Evolutionary conservation across 1,140 invertebrate species (phyloP), one percentile per base, ranked within the genome.

Genomic region (Drosophila nikananu): DNA sequence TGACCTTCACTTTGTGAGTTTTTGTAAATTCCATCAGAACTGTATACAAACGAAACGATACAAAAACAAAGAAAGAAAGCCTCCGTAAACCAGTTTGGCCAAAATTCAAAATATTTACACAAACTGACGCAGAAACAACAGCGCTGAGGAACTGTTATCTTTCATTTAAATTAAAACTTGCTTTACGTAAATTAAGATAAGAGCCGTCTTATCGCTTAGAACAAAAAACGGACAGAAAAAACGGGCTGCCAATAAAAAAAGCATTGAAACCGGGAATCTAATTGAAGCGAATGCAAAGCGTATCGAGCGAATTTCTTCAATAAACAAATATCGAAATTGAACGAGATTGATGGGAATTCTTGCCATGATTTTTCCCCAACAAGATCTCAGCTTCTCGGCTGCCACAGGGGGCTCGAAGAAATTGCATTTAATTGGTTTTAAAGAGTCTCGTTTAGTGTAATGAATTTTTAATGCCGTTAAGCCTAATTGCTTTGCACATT

Each of bases 141-240:
- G 30, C 32, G 46, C 37, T 49, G 58, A 67, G 32, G 55, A 46
- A 25, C 32, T 66, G 51, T 80, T 77, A 78, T 83, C 61, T 82
- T 60, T 60, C 25, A 80, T 86, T 77, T 80, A 80, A 87, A 83
- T 87, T 66, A 60, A 83, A 66, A 77, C 76, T 82, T 67, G 64
- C 70, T 81, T 71, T 77, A 64, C 78, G 78, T 86, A 63, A 83
- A 70, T 70, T 80, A 39, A 78, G 84, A 89, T 90, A 89, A 89
- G 78, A 65, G 49, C 48, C 37, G 23, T 19, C 60, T 76, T 89
- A 89, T 89, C 84, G 76, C 51, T 67, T n/a, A n/a, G 49, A 32
- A 54, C 32, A 80, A 49, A 48, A 51, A 51, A 51, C 8, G 23
- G 3, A n/a, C 23, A 2, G 17, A 51, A 51, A 51, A 64, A 72